Evolutionary conservation across 2,797 vertebrate species (phyloP).

Genomic region (Diplodus sargus): DNA sequence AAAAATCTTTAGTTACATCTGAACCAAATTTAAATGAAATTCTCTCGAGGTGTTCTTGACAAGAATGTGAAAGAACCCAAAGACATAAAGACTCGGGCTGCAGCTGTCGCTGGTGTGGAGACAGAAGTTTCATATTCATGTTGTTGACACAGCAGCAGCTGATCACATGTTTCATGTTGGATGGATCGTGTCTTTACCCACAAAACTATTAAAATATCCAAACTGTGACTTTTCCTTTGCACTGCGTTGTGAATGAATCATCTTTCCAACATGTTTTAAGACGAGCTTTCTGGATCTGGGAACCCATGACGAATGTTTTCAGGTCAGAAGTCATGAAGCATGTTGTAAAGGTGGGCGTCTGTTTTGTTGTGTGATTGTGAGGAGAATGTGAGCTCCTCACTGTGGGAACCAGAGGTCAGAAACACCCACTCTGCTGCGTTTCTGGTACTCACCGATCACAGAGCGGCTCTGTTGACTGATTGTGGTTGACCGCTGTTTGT

Average conservation of each 20-base stretch:
- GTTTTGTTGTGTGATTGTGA: constrained; percentile 21
- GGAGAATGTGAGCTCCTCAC: constrained; percentile 30
- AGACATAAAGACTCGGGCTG: too few species aligned
- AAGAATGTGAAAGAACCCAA: too few species aligned
- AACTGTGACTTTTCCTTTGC: too few species aligned
- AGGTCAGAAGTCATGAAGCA: neutral
- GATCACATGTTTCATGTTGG: neutral
- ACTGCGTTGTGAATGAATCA: too few species aligned
- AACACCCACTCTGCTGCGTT: constrained; percentile 35
- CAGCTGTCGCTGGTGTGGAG: too few species aligned
- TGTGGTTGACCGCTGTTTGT: neutral
- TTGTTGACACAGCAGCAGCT: neutral
- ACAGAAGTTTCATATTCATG: too few species aligned
- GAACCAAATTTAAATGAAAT: too few species aligned
- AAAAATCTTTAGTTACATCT: too few species aligned
- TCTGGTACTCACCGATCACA: constrained; percentile 55
- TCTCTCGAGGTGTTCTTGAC: too few species aligned
- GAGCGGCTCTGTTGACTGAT: constrained; percentile 10
- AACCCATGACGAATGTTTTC: neutral
- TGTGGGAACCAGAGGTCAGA: constrained; percentile 32
- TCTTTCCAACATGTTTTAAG: neutral
- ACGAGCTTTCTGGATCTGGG: neutral
- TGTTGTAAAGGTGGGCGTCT: constrained; percentile 20
- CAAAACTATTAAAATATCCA: neutral
- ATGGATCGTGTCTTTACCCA: neutral